These are phyloP conservation scores for Glaucidium brasilianum DNA, from an alignment of 2,113 vertebrate genomes.

Conservation along the genomic window DNA sequence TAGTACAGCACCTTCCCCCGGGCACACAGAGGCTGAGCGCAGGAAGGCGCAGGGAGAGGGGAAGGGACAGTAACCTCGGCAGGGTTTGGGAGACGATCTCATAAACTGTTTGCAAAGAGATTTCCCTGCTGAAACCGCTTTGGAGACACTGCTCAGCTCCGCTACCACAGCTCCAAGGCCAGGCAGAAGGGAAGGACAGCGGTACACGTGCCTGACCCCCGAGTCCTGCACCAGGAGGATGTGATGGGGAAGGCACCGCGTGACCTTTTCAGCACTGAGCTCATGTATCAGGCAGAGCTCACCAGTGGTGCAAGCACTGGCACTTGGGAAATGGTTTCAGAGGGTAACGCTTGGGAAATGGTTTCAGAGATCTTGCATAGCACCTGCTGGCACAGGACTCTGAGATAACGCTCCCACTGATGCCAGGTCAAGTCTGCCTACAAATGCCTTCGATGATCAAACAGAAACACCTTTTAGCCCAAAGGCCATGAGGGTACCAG, in stretches of 20 bases:
- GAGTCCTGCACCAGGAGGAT: fast-evolving
- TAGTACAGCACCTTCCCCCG: not conserved
- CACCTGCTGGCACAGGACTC: not conserved
- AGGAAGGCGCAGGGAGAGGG: not conserved
- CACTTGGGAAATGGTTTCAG: not conserved
- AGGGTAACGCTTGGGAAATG: too few relatives aligned
- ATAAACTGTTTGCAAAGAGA: not conserved
- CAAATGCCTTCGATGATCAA: fast-evolving
- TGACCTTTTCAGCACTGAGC: not conserved
- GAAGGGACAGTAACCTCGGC: not conserved
- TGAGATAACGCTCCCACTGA: fast-evolving
- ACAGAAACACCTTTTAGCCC: not conserved
- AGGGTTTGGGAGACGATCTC: fast-evolving
- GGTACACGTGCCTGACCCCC: fast-evolving
- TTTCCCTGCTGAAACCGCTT: not conserved
- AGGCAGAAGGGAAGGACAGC: not conserved
- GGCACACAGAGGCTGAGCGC: not conserved
- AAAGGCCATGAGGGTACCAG: not conserved
- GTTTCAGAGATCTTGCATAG: not conserved
- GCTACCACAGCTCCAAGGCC: not conserved
- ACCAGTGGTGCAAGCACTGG: fast-evolving
- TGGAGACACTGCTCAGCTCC: not conserved
- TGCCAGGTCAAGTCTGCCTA: not conserved
- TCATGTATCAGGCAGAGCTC: not conserved
- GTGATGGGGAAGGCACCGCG: not conserved